phyloP scores from a whole-genome alignment of 92 coral and sea anemone species.

The Palythoa grandiflora region DNA sequence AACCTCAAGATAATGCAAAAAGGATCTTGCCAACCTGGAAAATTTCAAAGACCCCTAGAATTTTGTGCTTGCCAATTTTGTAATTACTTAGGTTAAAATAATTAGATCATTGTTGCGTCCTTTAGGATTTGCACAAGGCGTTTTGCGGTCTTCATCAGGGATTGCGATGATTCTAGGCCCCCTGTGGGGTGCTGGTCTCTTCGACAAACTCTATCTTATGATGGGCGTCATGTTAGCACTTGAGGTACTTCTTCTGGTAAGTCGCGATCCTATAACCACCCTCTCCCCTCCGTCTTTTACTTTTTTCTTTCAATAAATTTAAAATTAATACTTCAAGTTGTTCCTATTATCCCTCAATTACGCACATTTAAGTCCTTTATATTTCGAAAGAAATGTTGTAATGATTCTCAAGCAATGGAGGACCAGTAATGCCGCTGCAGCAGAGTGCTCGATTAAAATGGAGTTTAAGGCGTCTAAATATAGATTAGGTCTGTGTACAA shows the following conservation, averaged over 20 bases:
- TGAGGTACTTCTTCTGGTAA: slow-evolving; percentile 84
- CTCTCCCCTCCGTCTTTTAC: background rate
- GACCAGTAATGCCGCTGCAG: too few species aligned
- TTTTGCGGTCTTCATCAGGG: slow-evolving; percentile 88
- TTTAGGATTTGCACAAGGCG: slow-evolving; percentile 88
- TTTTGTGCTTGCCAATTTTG: too few species aligned
- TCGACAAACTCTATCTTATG: slow-evolving; percentile 69
- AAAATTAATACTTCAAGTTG: too few species aligned
- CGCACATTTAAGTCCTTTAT: too few species aligned
- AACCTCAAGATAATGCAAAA: too few species aligned
- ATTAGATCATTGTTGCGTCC: background rate
- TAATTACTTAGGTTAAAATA: too few species aligned
- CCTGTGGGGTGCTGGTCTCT: slow-evolving; percentile 96
- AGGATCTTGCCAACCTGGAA: too few species aligned
- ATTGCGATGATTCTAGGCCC: slow-evolving; percentile 94
- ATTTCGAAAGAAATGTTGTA: background rate
- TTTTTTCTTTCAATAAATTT: background rate
- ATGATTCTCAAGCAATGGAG: background rate
- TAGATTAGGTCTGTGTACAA: too few species aligned
- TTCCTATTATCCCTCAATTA: too few species aligned
- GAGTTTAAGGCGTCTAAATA: too few species aligned
- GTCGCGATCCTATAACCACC: background rate
- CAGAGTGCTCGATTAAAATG: too few species aligned
- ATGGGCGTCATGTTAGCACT: slow-evolving; percentile 85
- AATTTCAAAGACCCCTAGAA: too few species aligned